These are phyloP conservation scores for Hystrix cristata DNA, from an alignment of 2,113 vertebrate genomes.

Conservation along the genomic window DNA sequence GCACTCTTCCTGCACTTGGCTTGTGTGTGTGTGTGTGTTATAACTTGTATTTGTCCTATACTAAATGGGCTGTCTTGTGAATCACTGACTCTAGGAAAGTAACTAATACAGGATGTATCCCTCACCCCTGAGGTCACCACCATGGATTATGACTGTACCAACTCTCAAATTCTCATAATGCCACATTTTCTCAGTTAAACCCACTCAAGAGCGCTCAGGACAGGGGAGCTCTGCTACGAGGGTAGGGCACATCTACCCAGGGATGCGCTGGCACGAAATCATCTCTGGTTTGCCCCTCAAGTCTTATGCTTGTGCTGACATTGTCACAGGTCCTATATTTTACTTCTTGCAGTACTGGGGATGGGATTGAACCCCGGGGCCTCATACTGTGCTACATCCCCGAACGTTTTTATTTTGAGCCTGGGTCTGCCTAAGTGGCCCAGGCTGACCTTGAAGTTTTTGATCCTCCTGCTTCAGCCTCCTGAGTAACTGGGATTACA, in stretches of 20 bases:
- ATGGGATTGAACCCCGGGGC: background rate
- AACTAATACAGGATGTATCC: background rate
- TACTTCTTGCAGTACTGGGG: background rate
- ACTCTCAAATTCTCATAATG: background rate
- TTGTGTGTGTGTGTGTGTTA: no score
- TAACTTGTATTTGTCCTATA: no score
- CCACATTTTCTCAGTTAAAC: background rate
- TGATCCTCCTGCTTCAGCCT: background rate
- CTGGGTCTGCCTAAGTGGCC: background rate
- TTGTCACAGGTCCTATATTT: background rate
- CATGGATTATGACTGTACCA: no score
- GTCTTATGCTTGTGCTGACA: background rate
- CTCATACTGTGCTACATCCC: background rate
- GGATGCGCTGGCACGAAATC: background rate
- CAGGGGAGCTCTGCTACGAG: rapidly evolving
- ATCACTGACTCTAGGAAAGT: no score
- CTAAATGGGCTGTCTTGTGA: no score
- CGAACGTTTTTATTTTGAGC: background rate
- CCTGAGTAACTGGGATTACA: no score
- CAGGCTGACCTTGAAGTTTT: background rate
- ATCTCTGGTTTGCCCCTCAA: background rate
- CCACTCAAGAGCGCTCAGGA: background rate
- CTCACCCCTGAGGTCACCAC: background rate
- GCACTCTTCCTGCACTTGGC: no score
- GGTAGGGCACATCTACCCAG: background rate